Conservation (phyloP, 2,113 vertebrate genomes). For the Etheostoma cragini region DNA sequence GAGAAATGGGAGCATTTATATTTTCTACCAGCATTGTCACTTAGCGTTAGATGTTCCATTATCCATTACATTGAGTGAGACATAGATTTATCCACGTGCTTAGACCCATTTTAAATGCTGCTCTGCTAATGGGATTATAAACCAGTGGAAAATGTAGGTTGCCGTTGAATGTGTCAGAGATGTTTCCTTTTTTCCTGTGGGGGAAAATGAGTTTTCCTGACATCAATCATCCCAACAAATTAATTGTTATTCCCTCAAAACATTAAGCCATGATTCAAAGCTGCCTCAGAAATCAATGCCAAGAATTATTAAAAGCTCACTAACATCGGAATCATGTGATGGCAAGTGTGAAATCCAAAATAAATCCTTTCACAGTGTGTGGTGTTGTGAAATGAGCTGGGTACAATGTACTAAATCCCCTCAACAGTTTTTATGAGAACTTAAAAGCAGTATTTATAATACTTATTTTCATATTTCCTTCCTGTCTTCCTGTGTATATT, state of each 20-base stretch:
- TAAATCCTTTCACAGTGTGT: conserved; percentile 52
- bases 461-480: background rate
- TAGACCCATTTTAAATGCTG: conserved; percentile 56
- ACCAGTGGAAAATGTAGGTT: conserved; percentile 78
- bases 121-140: conserved; percentile 77
- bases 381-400: conserved; percentile 44
- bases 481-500: background rate
- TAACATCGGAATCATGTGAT: conserved; percentile 67
- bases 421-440: conserved; percentile 26
- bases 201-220: conserved; percentile 69
- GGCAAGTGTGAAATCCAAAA: conserved; percentile 71
- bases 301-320: conserved; percentile 75
- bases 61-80: conserved; percentile 40
- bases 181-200: conserved; percentile 70
- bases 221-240: conserved; percentile 76
- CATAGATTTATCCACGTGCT: conserved; percentile 60
- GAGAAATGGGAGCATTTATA: background rate
- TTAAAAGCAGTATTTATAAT: conserved; percentile 32
- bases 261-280: conserved; percentile 72
- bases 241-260: conserved; percentile 80
- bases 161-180: conserved; percentile 61
- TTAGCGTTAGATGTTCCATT: conserved; percentile 30
- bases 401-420: conserved; percentile 45
- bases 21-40: conserved; percentile 19
- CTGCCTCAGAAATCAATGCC: conserved; percentile 74